Conservation (phyloP, 2,797 vertebrate genomes). For the Notolabrus celidotus region DNA sequence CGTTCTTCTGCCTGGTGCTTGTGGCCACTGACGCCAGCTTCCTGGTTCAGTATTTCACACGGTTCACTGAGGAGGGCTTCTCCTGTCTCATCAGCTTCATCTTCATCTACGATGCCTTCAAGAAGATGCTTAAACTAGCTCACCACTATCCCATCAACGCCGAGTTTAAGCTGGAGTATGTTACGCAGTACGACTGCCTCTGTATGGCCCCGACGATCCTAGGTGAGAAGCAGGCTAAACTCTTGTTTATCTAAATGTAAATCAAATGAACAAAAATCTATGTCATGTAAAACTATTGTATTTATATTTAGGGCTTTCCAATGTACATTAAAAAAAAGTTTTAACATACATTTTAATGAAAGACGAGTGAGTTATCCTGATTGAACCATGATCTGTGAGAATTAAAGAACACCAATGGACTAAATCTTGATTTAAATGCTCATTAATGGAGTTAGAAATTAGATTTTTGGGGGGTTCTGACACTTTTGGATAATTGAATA, state of each 20-base stretch:
- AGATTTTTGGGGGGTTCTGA: too few species aligned
- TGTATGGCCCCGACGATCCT: constrained; percentile 86
- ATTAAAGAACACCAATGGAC: too few species aligned
- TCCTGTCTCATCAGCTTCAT: constrained; percentile 99
- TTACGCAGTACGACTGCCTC: constrained; percentile 92
- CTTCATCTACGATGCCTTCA: constrained; percentile 98
- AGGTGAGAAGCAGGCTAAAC: constrained; percentile 80
- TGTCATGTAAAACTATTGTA: too few species aligned
- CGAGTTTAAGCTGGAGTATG: constrained; percentile 85
- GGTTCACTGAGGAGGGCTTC: constrained; percentile 98
- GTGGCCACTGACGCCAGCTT: constrained; percentile 97
- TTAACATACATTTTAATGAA: too few species aligned
- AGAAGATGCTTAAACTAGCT: constrained; percentile 97
- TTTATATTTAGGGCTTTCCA: too few species aligned
- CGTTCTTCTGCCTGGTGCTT: constrained; percentile 92
- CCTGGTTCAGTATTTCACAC: constrained; percentile 98
- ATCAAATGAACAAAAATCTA: too few species aligned
- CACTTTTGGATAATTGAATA: too few species aligned
- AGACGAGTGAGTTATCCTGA: too few species aligned
- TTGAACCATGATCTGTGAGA: too few species aligned
- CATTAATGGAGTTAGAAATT: too few species aligned
- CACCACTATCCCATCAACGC: constrained; percentile 95
- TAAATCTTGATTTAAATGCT: too few species aligned
- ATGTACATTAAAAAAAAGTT: too few species aligned
- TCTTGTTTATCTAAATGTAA: background rate